phyloP scores from a whole-genome alignment of 2,797 vertebrate genomes.

The Argyrosomus regius region DNA sequence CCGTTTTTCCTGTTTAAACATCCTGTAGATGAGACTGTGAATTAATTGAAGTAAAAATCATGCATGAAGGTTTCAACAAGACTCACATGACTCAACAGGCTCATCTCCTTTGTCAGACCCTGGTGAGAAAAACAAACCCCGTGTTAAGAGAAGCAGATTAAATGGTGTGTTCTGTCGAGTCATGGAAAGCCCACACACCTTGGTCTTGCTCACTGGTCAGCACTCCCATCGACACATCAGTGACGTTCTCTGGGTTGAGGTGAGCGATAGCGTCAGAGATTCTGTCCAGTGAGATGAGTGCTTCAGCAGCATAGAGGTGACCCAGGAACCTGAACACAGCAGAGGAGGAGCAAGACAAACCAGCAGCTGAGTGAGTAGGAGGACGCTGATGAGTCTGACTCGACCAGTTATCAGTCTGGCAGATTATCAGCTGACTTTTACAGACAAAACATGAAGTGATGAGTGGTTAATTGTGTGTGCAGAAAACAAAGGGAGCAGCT shows the following conservation, averaged over 20 bases:
- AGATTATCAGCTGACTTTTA: too few species aligned
- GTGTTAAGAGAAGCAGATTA: fast-evolving
- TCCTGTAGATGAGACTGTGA: not conserved
- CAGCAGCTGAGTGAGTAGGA: not conserved
- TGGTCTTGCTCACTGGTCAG: constrained; percentile 95
- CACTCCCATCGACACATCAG: constrained; percentile 94
- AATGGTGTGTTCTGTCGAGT: fast-evolving
- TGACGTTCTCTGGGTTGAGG: constrained; percentile 97
- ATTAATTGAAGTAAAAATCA: not conserved
- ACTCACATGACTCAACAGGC: constrained; percentile 94
- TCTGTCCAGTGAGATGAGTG: constrained; percentile 97
- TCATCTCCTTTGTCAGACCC: constrained; percentile 97
- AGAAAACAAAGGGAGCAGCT: too few species aligned
- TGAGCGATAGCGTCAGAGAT: constrained; percentile 98
- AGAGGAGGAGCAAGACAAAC: not conserved
- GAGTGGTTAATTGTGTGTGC: not conserved
- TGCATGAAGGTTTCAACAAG: not conserved
- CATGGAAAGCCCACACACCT: constrained; percentile 81
- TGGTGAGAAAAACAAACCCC: constrained; percentile 68
- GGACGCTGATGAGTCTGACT: too few species aligned
- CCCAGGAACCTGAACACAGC: constrained; percentile 91
- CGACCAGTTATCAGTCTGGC: too few species aligned
- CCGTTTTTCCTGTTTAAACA: not conserved
- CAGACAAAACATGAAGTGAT: too few species aligned
- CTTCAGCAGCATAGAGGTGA: constrained; percentile 97